Conservation (phyloP, 1,140 invertebrate species). For the Dendrolimus kikuchii region DNA sequence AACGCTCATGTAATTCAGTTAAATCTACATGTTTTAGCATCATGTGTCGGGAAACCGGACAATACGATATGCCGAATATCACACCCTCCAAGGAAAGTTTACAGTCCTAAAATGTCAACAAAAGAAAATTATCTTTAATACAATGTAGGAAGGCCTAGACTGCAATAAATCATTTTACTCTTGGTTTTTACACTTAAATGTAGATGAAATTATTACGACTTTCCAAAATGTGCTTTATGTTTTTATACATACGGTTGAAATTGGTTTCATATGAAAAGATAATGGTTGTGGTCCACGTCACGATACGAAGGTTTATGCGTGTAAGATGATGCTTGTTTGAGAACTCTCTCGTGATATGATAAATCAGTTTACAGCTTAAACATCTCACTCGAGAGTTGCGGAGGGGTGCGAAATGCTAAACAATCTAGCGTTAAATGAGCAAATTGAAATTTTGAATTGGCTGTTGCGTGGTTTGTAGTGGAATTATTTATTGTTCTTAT, state of each 20-base stretch:
- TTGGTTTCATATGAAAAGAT: constrained; percentile 29
- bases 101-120: too few species aligned
- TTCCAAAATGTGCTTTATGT: constrained; percentile 46
- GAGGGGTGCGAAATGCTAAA: constrained; percentile 49
- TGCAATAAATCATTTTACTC: neutral
- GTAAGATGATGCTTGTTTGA: constrained; percentile 69
- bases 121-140: too few species aligned
- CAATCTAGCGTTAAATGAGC: constrained; percentile 51
- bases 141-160: too few species aligned
- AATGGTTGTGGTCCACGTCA: constrained; percentile 24
- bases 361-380: constrained; percentile 65
- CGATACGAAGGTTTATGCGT: constrained; percentile 63
- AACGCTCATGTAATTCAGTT: constrained; percentile 58
- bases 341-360: constrained; percentile 63
- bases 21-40: constrained; percentile 25
- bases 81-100: constrained; percentile 31
- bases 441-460: constrained; percentile 28
- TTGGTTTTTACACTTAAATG: constrained; percentile 2
- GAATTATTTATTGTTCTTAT: neutral
- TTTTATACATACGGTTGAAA: constrained; percentile 45
- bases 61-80: constrained; percentile 45
- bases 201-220: constrained; percentile 38
- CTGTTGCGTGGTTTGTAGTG: constrained; percentile 1
- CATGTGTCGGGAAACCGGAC: constrained; percentile 65
- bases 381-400: constrained; percentile 49